Conservation (phyloP, 2,888 invertebrate genomes). For the Orgyia antiqua region DNA sequence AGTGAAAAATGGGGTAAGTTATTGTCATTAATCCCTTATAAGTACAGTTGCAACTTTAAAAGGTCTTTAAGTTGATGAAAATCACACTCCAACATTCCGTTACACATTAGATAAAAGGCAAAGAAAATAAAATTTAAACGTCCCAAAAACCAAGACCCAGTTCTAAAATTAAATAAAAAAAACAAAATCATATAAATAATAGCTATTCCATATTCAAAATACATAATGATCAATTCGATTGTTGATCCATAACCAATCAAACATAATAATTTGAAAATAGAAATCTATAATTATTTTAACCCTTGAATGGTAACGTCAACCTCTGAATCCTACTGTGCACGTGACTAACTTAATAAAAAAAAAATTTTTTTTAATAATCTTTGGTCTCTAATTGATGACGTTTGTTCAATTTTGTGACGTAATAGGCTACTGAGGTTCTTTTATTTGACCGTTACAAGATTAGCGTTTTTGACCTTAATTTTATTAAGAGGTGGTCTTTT, state of each 20-base stretch:
- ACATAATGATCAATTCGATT: slow-evolving; percentile 8
- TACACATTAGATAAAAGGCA: too few relatives aligned
- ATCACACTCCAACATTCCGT: too few relatives aligned
- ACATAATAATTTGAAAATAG: slow-evolving; percentile 18
- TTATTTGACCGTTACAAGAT: slow-evolving; percentile 8
- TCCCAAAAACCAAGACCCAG: too few relatives aligned
- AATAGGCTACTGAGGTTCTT: slow-evolving; percentile 11
- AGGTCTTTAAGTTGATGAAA: too few relatives aligned
- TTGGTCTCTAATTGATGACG: slow-evolving; percentile 13
- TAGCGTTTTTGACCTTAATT: background rate
- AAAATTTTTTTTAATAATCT: background rate
- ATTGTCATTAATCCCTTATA: too few relatives aligned
- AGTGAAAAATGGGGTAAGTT: too few relatives aligned
- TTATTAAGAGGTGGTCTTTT: slow-evolving; percentile 1
- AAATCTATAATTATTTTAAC: slow-evolving; percentile 24
- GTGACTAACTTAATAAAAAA: slow-evolving; percentile 19
- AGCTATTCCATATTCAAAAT: background rate
- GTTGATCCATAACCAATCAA: slow-evolving; percentile 23
- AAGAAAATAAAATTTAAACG: too few relatives aligned
- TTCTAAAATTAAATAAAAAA: too few relatives aligned
- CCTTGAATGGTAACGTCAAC: slow-evolving; percentile 24
- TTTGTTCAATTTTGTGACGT: slow-evolving; percentile 18
- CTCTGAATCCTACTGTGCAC: slow-evolving; percentile 14
- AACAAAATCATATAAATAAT: too few relatives aligned
- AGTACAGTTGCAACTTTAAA: too few relatives aligned